These are phyloP conservation scores for Trachelus troglodyta DNA, from an alignment of 2,888 invertebrate species.

Conservation along the genomic window DNA sequence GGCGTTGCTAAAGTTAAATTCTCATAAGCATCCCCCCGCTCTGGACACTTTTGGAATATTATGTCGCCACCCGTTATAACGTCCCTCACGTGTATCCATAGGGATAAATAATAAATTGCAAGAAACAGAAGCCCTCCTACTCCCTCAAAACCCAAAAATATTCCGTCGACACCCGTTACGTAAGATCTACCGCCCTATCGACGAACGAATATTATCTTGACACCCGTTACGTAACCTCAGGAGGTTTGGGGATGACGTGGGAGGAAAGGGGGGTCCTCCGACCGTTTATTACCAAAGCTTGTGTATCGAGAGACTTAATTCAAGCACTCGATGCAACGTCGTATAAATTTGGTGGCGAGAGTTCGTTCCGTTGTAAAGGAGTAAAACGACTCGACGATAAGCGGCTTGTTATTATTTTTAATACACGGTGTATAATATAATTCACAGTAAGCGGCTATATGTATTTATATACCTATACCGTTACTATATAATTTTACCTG, in stretches of 20 bases:
- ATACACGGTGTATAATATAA: neutral
- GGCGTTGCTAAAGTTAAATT: neutral
- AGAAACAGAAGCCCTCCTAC: too few species aligned
- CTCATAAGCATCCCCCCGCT: neutral
- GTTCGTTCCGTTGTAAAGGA: neutral
- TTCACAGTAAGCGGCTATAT: neutral
- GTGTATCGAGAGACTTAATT: neutral
- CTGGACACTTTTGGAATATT: neutral
- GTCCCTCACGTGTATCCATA: neutral
- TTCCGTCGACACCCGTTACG: neutral
- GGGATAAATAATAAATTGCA: too few species aligned
- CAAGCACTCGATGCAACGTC: neutral
- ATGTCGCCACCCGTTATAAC: neutral
- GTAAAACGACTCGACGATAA: neutral
- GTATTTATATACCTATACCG: neutral
- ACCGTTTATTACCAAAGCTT: neutral
- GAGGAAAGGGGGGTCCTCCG: neutral
- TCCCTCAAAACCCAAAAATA: neutral
- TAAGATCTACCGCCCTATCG: neutral
- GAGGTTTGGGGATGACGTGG: neutral
- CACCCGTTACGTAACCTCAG: neutral
- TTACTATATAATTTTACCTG: neutral
- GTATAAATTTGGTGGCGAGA: neutral
- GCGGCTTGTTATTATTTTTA: neutral
- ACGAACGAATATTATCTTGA: neutral